Evolutionary conservation across 2,113 vertebrate genomes (phyloP).

Genomic region (Caranx ignobilis): DNA sequence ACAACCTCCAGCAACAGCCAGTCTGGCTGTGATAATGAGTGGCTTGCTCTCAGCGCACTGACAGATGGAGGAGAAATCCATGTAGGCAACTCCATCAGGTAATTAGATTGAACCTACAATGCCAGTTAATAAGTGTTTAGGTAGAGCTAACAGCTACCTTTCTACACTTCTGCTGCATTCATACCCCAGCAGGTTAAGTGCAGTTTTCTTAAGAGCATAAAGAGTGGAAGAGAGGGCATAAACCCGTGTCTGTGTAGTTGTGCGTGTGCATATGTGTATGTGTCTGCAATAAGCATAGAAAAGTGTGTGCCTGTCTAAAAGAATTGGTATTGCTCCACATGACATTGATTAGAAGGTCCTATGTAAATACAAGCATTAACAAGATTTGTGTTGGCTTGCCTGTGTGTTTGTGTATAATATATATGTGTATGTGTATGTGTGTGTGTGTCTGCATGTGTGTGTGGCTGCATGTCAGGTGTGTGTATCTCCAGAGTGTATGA

Average conservation of each 20-base stretch:
- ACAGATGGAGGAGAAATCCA: constrained; percentile 84
- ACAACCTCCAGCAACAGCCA: constrained; percentile 84
- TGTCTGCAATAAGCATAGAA: not conserved
- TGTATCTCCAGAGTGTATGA: constrained; percentile 67
- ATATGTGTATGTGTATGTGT: constrained; percentile 40
- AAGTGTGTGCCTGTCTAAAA: constrained; percentile 26
- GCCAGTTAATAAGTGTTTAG: constrained; percentile 89
- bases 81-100: constrained; percentile 86
- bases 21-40: constrained; percentile 90
- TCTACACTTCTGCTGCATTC: constrained; percentile 79
- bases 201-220: constrained; percentile 43
- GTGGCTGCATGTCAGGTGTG: constrained; percentile 72
- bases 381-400: constrained; percentile 41
- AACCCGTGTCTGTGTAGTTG: constrained; percentile 2
- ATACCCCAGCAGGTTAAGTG: constrained; percentile 56
- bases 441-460: constrained; percentile 38
- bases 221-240: constrained; percentile 9
- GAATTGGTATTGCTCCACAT: constrained; percentile 42
- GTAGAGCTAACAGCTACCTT: constrained; percentile 88
- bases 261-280: constrained; percentile 15
- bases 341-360: constrained; percentile 70
- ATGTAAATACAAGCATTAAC: constrained; percentile 71
- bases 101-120: constrained; percentile 87
- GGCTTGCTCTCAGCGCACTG: constrained; percentile 82
- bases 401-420: constrained; percentile 29